Conservation (phyloP, 2,797 vertebrate species). For the Vultur gryphus region DNA sequence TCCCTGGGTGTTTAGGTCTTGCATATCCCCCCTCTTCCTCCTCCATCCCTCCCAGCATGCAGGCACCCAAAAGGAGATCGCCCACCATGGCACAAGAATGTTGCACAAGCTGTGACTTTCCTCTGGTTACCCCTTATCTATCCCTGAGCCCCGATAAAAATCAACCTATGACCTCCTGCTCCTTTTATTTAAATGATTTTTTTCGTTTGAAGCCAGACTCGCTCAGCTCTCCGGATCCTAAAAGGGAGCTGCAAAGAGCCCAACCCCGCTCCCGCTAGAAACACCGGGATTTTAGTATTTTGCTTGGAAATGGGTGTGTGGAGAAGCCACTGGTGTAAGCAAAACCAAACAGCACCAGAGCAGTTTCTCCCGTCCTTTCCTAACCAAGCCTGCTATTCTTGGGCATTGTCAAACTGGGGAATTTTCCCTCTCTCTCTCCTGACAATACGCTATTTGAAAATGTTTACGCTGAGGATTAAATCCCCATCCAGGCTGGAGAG, state of each 20-base stretch:
- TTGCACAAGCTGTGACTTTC: not conserved
- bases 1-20: not conserved
- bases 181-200: not conserved
- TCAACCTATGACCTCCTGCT: not conserved
- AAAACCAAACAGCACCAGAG: not conserved
- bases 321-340: not conserved
- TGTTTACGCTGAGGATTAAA: slow-evolving; percentile 50
- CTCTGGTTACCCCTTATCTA: not conserved
- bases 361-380: not conserved
- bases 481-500: slow-evolving; percentile 3
- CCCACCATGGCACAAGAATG: not conserved
- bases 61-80: not conserved
- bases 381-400: slow-evolving; percentile 4
- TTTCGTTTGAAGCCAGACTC: not conserved
- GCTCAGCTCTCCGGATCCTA: not conserved
- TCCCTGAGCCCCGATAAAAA: not conserved
- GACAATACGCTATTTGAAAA: not conserved
- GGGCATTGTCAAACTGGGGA: not conserved
- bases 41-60: not conserved
- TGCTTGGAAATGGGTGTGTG: not conserved
- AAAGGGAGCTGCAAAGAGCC: not conserved
- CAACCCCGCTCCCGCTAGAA: not conserved
- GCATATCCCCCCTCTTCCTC: not conserved
- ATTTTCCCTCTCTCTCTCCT: slow-evolving; percentile 7
- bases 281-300: not conserved